Percentiles rank a stretch among this genome's conserved stretches.
Evolutionary conservation across 2,113 vertebrate genomes (phyloP).

Genomic region (Passerina amoena): DNA sequence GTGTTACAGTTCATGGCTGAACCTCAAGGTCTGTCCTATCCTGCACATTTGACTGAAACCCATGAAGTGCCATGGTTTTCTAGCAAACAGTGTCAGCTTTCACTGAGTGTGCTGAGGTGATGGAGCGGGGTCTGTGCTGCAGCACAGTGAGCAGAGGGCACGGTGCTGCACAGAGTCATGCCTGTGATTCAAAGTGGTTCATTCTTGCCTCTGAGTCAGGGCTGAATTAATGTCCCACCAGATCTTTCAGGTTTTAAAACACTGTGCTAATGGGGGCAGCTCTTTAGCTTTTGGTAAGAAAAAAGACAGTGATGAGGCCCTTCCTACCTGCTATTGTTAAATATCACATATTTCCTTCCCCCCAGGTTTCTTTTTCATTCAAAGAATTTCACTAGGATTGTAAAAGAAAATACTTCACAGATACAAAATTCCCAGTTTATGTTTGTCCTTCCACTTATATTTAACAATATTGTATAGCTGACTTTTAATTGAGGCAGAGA

Average conservation of each 20-base stretch:
- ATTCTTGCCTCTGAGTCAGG: constrained; percentile 32
- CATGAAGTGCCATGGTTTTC: not conserved
- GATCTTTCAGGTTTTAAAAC: not conserved
- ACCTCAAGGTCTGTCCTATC: not conserved
- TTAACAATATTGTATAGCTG: not conserved
- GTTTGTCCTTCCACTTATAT: not conserved
- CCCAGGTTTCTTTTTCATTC: not conserved
- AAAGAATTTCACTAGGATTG: not conserved
- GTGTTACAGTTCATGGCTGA: not conserved
- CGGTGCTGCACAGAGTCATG: not conserved
- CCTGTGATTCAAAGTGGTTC: not conserved
- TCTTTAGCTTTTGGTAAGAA: not conserved
- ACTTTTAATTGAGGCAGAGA: not conserved
- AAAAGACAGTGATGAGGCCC: not conserved
- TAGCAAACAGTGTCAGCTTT: not conserved
- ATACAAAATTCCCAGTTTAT: not conserved
- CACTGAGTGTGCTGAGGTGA: not conserved
- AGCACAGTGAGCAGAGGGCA: accelerated
- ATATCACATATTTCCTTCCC: not conserved
- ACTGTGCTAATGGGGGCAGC: not conserved
- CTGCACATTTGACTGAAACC: not conserved
- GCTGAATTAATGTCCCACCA: not conserved
- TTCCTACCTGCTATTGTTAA: not conserved
- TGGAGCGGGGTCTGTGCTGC: not conserved
- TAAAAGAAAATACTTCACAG: not conserved